Evolutionary conservation across 1,140 invertebrate species (phyloP).

Genomic region (Magallana angulata): DNA sequence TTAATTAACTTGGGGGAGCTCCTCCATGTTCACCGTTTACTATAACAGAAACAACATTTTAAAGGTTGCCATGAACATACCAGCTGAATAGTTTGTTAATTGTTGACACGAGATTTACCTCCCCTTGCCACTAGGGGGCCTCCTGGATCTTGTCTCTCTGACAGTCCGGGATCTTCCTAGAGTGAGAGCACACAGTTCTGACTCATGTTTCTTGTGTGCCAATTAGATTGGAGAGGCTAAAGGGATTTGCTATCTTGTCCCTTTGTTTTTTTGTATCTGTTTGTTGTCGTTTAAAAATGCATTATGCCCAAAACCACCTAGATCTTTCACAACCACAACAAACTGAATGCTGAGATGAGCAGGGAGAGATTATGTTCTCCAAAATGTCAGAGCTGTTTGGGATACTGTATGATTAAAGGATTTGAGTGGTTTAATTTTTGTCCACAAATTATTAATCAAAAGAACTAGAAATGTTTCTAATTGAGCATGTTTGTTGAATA

Average conservation of each 20-base stretch:
- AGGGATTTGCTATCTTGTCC: conserved; percentile 29
- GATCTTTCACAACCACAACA: background rate
- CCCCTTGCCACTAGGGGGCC: conserved; percentile 22
- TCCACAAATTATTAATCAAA: background rate
- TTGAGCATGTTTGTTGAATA: background rate
- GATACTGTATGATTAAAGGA: background rate
- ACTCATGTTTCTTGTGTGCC: conserved; percentile 24
- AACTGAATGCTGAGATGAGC: background rate
- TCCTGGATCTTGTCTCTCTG: conserved; percentile 29
- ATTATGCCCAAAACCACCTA: conserved; percentile 5
- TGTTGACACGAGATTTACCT: conserved; percentile 31
- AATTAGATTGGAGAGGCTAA: conserved; percentile 15
- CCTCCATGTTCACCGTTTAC: conserved; percentile 25
- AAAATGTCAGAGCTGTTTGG: background rate
- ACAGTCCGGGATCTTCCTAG: conserved; percentile 25
- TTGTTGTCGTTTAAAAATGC: conserved; percentile 19
- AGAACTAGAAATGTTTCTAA: background rate
- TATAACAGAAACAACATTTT: conserved; percentile 32
- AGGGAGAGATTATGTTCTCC: background rate
- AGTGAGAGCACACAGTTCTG: conserved; percentile 4
- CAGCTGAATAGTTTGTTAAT: conserved; percentile 32
- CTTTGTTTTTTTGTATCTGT: conserved; percentile 8
- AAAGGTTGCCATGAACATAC: conserved; percentile 33
- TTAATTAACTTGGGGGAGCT: conserved; percentile 20
- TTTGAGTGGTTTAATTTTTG: background rate